Conservation (phyloP, 2,797 vertebrate species). For the Ammospiza maritima region DNA sequence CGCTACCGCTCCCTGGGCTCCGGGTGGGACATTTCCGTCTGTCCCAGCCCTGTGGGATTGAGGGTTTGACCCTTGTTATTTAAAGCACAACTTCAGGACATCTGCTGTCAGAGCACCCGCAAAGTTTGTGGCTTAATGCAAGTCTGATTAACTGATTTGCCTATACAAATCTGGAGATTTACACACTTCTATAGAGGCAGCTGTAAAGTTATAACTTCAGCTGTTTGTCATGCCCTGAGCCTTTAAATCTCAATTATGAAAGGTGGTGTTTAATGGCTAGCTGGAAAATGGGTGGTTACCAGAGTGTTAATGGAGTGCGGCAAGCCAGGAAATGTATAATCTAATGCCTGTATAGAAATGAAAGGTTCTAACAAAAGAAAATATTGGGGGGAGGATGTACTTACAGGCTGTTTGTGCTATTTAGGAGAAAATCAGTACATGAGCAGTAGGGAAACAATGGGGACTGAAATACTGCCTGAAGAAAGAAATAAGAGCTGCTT, state of each 20-base stretch:
- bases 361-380: constrained; percentile 47
- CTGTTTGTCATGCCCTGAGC: constrained; percentile 55
- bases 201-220: constrained; percentile 51
- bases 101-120: constrained; percentile 18
- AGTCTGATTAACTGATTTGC: constrained; percentile 48
- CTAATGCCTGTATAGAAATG: constrained; percentile 39
- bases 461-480: constrained; percentile 63
- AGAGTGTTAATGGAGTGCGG: constrained; percentile 25
- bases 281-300: constrained; percentile 37
- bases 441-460: constrained; percentile 34
- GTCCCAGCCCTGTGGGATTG: not conserved
- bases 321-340: constrained; percentile 53
- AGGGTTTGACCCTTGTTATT: constrained; percentile 8
- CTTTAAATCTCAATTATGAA: constrained; percentile 75
- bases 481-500: constrained; percentile 38
- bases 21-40: not conserved
- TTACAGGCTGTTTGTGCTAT: constrained; percentile 52
- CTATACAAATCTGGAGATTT: constrained; percentile 46
- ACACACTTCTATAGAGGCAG: constrained; percentile 23
- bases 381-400: not conserved
- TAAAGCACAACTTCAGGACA: not conserved
- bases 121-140: constrained; percentile 47
- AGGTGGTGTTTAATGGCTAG: constrained; percentile 57
- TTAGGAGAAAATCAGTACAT: constrained; percentile 62
- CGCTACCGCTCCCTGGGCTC: constrained; percentile 21